Evolutionary conservation across 2,113 vertebrate genomes (phyloP).

Genomic region (Cochlearius cochlearius): DNA sequence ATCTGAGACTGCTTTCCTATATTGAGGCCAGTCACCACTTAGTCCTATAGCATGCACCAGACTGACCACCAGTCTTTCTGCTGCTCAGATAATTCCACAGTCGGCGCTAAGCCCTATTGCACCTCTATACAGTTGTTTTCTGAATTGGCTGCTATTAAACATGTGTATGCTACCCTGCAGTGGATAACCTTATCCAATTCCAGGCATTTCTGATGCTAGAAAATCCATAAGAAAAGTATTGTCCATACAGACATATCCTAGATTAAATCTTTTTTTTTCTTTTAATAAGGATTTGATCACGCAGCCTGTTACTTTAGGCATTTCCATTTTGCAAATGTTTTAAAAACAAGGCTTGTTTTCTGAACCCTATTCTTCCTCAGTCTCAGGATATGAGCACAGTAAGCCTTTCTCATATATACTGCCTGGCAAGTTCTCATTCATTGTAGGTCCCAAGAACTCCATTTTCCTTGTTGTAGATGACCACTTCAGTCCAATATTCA

Average conservation of each 20-base stretch:
- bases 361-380: neutral
- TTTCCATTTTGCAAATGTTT: neutral
- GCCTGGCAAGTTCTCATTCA: neutral
- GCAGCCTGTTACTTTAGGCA: neutral
- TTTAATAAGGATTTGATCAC: neutral
- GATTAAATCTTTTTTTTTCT: neutral
- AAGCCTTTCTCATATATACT: neutral
- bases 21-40: fast-evolving
- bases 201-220: neutral
- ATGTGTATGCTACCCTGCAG: neutral
- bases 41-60: neutral
- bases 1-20: neutral
- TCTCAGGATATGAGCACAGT: neutral
- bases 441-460: neutral
- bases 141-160: neutral
- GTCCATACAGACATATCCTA: neutral
- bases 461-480: neutral
- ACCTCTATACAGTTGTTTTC: neutral
- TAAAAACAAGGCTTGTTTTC: neutral
- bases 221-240: neutral
- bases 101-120: neutral
- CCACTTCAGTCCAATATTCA: neutral
- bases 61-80: neutral
- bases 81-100: neutral
- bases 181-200: neutral